Conservation (phyloP, 2,113 vertebrate genomes). For the Oreochromis niloticus region DNA sequence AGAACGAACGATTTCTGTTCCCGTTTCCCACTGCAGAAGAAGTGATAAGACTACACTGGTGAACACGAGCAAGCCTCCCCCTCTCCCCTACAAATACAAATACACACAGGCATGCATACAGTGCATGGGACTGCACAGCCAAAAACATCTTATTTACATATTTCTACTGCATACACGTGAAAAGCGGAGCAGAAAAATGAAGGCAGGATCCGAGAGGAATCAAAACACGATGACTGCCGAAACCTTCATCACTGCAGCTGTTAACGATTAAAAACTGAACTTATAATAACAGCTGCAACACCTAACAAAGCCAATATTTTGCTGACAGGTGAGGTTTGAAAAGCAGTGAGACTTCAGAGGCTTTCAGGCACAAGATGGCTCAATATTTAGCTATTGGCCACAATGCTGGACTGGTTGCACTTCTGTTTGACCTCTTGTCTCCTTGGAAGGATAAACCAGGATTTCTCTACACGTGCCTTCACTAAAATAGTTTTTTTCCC, state of each 20-base stretch:
- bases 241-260: not conserved
- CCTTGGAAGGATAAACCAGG: not conserved
- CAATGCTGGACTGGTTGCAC: not conserved
- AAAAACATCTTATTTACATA: not conserved
- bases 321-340: not conserved
- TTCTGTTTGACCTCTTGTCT: not conserved
- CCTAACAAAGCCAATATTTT: not conserved
- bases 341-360: conserved; percentile 3
- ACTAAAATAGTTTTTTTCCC: not conserved
- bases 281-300: conserved; percentile 7
- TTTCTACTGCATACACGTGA: conserved; percentile 1
- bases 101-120: not conserved
- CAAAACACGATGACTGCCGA: not conserved
- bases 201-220: not conserved
- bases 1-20: conserved; percentile 62
- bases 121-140: not conserved
- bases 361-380: conserved; percentile 33
- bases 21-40: conserved; percentile 58
- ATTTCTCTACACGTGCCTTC: not conserved
- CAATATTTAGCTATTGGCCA: not conserved
- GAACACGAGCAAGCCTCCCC: not conserved
- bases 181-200: not conserved
- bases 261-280: conserved; percentile 7
- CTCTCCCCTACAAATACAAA: not conserved
- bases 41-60: conserved; percentile 41